Base-by-base conservation (phyloP, 2,797 vertebrate genomes). In the Hybognathus amarus region DNA sequence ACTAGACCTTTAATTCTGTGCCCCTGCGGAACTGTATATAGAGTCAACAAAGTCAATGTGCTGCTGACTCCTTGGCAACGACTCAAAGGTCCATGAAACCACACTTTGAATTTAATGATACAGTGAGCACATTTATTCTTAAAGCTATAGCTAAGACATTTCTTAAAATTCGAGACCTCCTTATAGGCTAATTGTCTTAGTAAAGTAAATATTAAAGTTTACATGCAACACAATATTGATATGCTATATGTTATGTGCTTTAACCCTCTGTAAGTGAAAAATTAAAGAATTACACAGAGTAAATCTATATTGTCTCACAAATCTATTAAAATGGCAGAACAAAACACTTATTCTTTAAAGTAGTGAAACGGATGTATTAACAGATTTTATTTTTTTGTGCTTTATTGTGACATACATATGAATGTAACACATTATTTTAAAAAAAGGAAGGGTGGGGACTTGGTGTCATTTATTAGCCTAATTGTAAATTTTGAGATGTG, bases 1-100 rank as follows among this genome's bases (percentile, higher is more conserved):
- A 18, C 33, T 74, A 73, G 63, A 33, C 24, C 61, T 83, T 56
- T 61, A 69, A 77, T 61, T 69, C 50, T 54, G 61, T 24, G 52
- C 7, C 52, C 82, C 20, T 0, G 22, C 22, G 73, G 38, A 66
- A 77, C 50, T 45, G n/a, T 59, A 59, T 36, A 45, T 61, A 70
- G 7, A 47, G 81, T 77, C 52, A 68, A 83, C 80, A 83, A 82
- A 81, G 40, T 36, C 54, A 63, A 73, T 50, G 81, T 76, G 30
- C 79, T 70, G 30, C 63, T 18, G 30, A 77, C 45, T 67, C 36
- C 79, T 71, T 71, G 79, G 36, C 50, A 83, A 77, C 52, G 40
- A 69, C 74, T 70, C 82, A 77, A 54, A 70, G 38, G 27, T 10
- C 64, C 36, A 77, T 69, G 36, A 56, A 77, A n/a, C 73, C 27